These are phyloP conservation scores for Trichogramma pretiosum DNA, from an alignment of 1,140 invertebrate genomes.

Conservation along the genomic window DNA sequence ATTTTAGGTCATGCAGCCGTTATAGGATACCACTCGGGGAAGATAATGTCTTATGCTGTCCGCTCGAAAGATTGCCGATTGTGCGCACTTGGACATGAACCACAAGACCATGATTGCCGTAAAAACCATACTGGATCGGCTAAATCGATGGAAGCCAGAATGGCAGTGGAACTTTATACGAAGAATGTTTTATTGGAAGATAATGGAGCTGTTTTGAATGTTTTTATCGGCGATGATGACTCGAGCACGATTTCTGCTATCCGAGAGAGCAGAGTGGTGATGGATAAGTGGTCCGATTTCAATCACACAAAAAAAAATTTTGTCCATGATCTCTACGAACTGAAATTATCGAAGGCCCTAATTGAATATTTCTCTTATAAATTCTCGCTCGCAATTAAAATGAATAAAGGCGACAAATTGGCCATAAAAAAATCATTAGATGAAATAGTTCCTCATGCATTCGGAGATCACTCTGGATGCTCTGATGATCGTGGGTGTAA, in stretches of 20 bases:
- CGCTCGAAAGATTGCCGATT: neutral
- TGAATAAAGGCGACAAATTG: neutral
- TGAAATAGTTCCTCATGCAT: neutral
- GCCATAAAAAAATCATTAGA: neutral
- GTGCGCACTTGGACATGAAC: neutral
- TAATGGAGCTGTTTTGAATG: slow-evolving; percentile 10
- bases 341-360: slow-evolving; percentile 1
- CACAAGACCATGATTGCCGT: slow-evolving; percentile 12
- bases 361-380: neutral
- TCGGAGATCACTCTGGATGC: slow-evolving; percentile 3
- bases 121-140: slow-evolving; percentile 14
- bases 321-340: slow-evolving; percentile 9
- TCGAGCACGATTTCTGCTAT: slow-evolving; percentile 16
- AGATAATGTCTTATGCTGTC: neutral
- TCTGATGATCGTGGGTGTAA: neutral
- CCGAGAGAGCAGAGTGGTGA: slow-evolving; percentile 4
- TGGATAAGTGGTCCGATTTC: slow-evolving; percentile 17
- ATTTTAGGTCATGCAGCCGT: neutral
- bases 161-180: slow-evolving; percentile 9
- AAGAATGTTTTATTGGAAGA: slow-evolving; percentile 15
- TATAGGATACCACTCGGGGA: neutral
- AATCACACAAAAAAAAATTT: slow-evolving; percentile 16
- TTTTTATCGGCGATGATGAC: slow-evolving; percentile 19
- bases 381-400: neutral
- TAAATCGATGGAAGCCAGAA: slow-evolving; percentile 18